phyloP scores from a whole-genome alignment of 2,888 invertebrate species.

The Parnassius apollo region DNA sequence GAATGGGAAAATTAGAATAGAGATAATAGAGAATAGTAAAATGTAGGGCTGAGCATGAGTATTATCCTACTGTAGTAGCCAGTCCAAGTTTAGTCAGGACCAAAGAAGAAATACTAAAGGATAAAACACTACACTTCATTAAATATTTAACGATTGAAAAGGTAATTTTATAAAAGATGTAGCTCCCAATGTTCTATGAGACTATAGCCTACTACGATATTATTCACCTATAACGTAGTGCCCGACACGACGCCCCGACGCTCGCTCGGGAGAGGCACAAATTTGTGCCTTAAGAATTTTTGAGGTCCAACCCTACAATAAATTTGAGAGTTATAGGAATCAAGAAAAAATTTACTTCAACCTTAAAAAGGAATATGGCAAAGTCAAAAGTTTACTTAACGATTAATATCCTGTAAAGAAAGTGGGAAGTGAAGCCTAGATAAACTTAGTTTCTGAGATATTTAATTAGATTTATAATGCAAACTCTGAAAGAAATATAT shows the following conservation, averaged over 20 bases:
- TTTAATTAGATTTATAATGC: constrained; percentile 17
- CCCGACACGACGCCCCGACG: no score
- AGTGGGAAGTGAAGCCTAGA: constrained; percentile 44
- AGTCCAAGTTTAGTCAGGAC: constrained; percentile 85
- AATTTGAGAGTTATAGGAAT: constrained; percentile 85
- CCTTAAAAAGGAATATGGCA: constrained; percentile 85
- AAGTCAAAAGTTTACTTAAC: constrained; percentile 86
- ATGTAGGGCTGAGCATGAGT: constrained; percentile 85
- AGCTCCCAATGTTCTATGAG: constrained; percentile 85
- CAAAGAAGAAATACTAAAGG: constrained; percentile 81
- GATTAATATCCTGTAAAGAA: constrained; percentile 85
- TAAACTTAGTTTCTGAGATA: constrained; percentile 21
- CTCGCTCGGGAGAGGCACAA: no score
- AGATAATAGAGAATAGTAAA: no score
- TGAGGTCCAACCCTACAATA: no score
- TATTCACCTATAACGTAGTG: no score
- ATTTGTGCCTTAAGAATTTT: constrained; percentile 85
- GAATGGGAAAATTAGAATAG: no score
- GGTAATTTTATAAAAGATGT: constrained; percentile 84
- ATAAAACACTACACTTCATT: constrained; percentile 85
- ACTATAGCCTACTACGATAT: constrained; percentile 83
- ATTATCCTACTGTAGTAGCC: constrained; percentile 91
- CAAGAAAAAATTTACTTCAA: constrained; percentile 84
- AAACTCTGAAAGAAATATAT: not conserved
- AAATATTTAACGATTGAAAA: constrained; percentile 87